Percentiles rank a stretch among this genome's conserved stretches.
Conservation (phyloP, 1,140 invertebrate genomes). For the Hylaeus anthracinus region DNA sequence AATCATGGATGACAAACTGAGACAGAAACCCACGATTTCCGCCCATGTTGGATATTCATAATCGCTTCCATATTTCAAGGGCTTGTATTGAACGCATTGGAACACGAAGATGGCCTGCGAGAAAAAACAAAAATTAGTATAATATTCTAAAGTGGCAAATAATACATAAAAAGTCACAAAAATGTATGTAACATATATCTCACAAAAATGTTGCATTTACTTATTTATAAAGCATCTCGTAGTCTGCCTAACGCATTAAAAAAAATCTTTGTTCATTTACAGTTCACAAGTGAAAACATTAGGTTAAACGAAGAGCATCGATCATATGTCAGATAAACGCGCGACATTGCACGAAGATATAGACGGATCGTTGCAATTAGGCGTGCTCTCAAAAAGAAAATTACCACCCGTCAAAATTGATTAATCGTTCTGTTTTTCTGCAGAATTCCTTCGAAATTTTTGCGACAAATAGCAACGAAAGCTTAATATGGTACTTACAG, state of each 20-base stretch:
- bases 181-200: background rate
- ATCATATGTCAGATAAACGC: background rate
- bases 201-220: too few relatives aligned
- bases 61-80: slow-evolving; percentile 84
- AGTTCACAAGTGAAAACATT: background rate
- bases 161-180: background rate
- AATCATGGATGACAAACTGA: slow-evolving; percentile 89
- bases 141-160: background rate
- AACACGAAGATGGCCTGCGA: slow-evolving; percentile 87
- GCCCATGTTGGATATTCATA: slow-evolving; percentile 90
- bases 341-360: background rate
- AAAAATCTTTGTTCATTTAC: background rate
- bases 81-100: slow-evolving; percentile 85
- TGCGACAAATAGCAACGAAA: background rate
- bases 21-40: slow-evolving; percentile 85
- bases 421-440: background rate
- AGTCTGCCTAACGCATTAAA: too few relatives aligned
- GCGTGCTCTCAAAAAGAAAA: background rate
- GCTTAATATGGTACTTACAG: slow-evolving; percentile 78
- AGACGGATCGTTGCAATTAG: slow-evolving; percentile 1
- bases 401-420: background rate
- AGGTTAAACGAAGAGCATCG: background rate
- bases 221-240: too few relatives aligned
- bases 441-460: background rate
- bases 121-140: background rate